Evolutionary conservation across 2,888 invertebrate genomes (phyloP), one percentile per base, ranked within the genome.

Genomic region (Drosophila algonquin): DNA sequence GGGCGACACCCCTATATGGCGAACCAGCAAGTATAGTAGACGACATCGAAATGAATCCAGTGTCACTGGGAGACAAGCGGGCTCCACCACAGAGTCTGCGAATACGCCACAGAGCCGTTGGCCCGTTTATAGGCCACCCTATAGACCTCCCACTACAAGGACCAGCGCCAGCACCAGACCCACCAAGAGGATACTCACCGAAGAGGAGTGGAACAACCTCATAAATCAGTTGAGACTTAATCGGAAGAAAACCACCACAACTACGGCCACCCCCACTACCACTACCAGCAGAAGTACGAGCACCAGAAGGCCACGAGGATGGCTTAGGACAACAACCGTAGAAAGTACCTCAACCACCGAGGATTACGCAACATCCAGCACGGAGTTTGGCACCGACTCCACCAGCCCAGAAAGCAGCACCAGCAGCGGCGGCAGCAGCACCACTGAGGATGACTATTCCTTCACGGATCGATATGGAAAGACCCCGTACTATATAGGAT

Each of bases 1-100:
- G 8, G 45, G 4, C 0, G 87, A 85, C 14, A 24, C 18, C 8
- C 61, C 68, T 1, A 18, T 63, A 27, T 77, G 58, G 55, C 60
- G 77, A 12, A 70, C 77, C 1, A 89, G 89, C 32, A 87, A 78
- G 54, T 90, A 90, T 54, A 82, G 87, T 61, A 71, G 75, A 7
- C 52, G 89, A 7, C 79, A 81, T 68, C 80, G 87, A 24, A 85
- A 73, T 30, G 70, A 64, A 7, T 14, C 14, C 7, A n/a, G 7
- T 40, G 40, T 10, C 3, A 44, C 69, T 0, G 52, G 47, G 8
- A 27, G 27, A 44, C 24, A 18, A 9, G 2, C n/a, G 21, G 4
- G 40, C 12, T 58, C 55, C 2, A 63, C 74, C 12, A 58, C 63
- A 1, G 54, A 50, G 2, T 24, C 63, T 0, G 56, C 44, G 0